Evolutionary conservation across 2,888 invertebrate species (phyloP).

Genomic region (Tenthredo amoena): DNA sequence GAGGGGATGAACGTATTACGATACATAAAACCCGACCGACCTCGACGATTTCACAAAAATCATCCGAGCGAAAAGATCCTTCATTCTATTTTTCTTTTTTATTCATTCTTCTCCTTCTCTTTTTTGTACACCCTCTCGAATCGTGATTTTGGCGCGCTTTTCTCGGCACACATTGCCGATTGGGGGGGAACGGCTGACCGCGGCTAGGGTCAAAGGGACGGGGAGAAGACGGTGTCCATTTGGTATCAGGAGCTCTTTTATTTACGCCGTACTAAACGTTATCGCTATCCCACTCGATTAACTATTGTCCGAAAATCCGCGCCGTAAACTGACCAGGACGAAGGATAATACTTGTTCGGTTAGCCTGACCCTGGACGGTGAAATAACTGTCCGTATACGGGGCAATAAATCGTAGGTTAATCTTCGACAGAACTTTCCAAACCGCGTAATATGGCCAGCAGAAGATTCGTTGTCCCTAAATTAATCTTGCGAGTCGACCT

Average conservation of each 20-base stretch:
- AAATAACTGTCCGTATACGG: constrained; percentile 63
- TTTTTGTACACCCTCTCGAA: not conserved
- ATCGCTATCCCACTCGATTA: constrained; percentile 69
- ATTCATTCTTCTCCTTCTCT: not conserved
- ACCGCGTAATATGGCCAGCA: constrained; percentile 58
- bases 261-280: constrained; percentile 63
- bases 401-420: constrained; percentile 70
- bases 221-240: constrained; percentile 40
- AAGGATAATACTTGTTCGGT: constrained; percentile 57
- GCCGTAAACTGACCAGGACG: constrained; percentile 64
- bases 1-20: constrained; percentile 45
- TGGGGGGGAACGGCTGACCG: constrained; percentile 8
- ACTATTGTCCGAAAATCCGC: constrained; percentile 64
- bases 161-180: constrained; percentile 14
- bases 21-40: constrained; percentile 35
- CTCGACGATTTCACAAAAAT: constrained; percentile 40
- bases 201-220: constrained; percentile 20
- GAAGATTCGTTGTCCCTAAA: constrained; percentile 69
- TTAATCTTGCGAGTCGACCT: constrained; percentile 64
- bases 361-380: constrained; percentile 52
- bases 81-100: not conserved
- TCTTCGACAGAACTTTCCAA: constrained; percentile 71
- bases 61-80: constrained; percentile 34
- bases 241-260: constrained; percentile 54
- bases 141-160: constrained; percentile 42